Conservation (phyloP, 2,888 invertebrate genomes). For the Tipula unca region DNA sequence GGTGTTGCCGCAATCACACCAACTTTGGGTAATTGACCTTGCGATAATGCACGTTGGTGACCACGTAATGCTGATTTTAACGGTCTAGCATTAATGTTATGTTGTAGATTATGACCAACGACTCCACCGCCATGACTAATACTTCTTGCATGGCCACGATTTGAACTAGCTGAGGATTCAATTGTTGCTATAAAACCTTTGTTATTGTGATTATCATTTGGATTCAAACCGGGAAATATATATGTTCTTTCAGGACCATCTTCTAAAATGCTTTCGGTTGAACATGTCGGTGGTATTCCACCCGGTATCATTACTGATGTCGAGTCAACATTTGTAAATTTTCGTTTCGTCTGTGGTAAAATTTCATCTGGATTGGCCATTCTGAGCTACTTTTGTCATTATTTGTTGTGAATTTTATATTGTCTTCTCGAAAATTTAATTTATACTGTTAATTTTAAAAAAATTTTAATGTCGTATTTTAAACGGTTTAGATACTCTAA, state of each 20-base stretch:
- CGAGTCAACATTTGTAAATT: constrained; percentile 27
- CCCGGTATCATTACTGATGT: constrained; percentile 15
- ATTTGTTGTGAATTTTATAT: not conserved
- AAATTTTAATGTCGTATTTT: too few relatives aligned
- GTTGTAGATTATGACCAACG: constrained; percentile 36
- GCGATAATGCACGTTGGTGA: constrained; percentile 78
- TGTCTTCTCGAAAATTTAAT: not conserved
- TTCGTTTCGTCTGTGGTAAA: not conserved
- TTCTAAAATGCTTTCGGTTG: not conserved
- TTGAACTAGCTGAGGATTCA: constrained; percentile 23
- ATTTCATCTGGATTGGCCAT: constrained; percentile 40
- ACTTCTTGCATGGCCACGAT: constrained; percentile 64
- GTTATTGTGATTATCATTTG: constrained; percentile 26
- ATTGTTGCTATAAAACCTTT: constrained; percentile 25
- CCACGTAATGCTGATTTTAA: constrained; percentile 65
- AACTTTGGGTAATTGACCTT: constrained; percentile 71
- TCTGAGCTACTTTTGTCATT: constrained; percentile 27
- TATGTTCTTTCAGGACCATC: constrained; percentile 40
- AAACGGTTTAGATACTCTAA: too few relatives aligned
- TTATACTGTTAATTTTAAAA: too few relatives aligned
- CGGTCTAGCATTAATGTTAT: constrained; percentile 50
- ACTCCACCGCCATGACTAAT: constrained; percentile 75
- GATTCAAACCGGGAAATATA: constrained; percentile 34
- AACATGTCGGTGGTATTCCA: constrained; percentile 15
- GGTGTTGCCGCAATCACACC: constrained; percentile 31